phyloP scores from a whole-genome alignment of 35 echinoderm and acorn worm genomes.

The Lytechinus pictus region DNA sequence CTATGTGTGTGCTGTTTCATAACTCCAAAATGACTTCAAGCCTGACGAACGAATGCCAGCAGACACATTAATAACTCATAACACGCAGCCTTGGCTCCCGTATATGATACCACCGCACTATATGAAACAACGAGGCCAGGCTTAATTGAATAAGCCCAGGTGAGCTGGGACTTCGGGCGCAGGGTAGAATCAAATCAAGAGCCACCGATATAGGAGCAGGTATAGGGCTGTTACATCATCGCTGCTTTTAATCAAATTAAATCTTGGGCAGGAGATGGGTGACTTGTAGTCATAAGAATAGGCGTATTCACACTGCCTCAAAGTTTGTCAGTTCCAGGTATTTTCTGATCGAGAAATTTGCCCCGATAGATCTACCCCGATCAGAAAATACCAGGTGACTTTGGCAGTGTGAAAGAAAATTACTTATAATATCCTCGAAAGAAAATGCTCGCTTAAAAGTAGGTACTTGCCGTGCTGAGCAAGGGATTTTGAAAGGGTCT shows the following conservation, averaged over 20 bases:
- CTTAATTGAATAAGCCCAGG: slow-evolving; percentile 48
- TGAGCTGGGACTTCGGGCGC: not conserved
- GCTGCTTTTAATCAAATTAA: slow-evolving; percentile 42
- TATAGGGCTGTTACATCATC: slow-evolving; percentile 18
- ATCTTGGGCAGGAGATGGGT: not conserved
- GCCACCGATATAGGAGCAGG: not conserved
- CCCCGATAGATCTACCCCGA: too few species aligned
- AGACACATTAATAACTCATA: not conserved
- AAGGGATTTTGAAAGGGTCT: too few species aligned
- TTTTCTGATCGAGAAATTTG: too few species aligned
- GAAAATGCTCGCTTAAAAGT: too few species aligned
- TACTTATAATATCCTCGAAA: too few species aligned
- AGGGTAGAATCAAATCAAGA: not conserved
- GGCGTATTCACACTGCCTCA: too few species aligned
- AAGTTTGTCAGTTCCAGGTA: too few species aligned
- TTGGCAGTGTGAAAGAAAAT: too few species aligned
- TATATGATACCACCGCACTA: not conserved
- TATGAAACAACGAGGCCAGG: not conserved
- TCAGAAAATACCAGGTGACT: too few species aligned
- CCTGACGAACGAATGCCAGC: not conserved
- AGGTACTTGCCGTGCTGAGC: too few species aligned
- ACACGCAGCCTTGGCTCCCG: not conserved
- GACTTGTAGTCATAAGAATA: not conserved
- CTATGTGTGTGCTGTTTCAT: not conserved
- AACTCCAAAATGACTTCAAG: not conserved